phyloP scores from a whole-genome alignment of 2,113 vertebrate species.

The Megaleporinus macrocephalus region DNA sequence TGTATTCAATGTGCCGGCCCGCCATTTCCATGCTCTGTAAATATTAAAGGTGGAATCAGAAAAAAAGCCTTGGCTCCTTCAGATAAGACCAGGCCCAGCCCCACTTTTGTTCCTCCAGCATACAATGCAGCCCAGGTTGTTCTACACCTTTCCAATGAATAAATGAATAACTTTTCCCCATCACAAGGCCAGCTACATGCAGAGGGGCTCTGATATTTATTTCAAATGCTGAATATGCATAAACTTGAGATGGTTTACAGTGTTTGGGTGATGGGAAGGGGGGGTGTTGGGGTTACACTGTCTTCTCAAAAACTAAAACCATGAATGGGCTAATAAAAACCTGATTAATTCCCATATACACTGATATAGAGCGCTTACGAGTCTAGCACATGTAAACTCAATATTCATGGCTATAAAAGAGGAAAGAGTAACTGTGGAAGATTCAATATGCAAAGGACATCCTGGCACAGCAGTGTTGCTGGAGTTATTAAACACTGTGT shows the following conservation, averaged over 20 bases:
- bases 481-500: too few species aligned
- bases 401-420: not conserved
- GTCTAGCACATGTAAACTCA: not conserved
- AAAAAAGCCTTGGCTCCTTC: constrained; percentile 22
- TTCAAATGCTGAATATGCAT: constrained; percentile 36
- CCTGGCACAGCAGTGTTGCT: too few species aligned
- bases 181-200: constrained; percentile 19
- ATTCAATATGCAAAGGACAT: too few species aligned
- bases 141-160: constrained; percentile 58
- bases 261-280: not conserved
- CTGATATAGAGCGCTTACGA: not conserved
- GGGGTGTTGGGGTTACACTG: not conserved
- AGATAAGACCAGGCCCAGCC: constrained; percentile 43
- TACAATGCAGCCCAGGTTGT: constrained; percentile 43
- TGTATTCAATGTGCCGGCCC: constrained; percentile 4
- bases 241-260: constrained; percentile 21
- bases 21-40: constrained; percentile 50
- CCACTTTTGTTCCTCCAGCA: constrained; percentile 7
- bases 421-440: not conserved
- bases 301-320: not conserved
- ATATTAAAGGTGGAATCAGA: constrained; percentile 44
- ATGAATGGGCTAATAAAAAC: not conserved
- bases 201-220: constrained; percentile 29
- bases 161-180: constrained; percentile 54
- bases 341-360: not conserved